These are phyloP conservation scores for Odontomyia ornata DNA, from an alignment of 2,888 invertebrate genomes.

Conservation along the genomic window DNA sequence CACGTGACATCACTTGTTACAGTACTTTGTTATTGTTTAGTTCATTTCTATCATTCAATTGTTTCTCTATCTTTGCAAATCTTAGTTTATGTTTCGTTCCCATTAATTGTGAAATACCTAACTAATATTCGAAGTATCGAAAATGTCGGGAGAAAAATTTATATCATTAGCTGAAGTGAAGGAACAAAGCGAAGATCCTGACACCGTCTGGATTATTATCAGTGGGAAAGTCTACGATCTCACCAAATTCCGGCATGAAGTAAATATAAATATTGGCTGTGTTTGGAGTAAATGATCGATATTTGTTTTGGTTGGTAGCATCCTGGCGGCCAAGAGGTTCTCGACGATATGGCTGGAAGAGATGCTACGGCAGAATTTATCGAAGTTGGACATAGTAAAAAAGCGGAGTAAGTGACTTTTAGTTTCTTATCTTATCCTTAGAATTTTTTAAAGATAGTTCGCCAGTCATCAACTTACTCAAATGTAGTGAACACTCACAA, in stretches of 20 bases:
- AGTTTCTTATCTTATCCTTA: too few relatives aligned
- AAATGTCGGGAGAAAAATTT: conserved; percentile 59
- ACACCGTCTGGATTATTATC: conserved; percentile 74
- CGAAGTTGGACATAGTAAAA: conserved; percentile 97
- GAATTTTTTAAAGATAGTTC: not conserved
- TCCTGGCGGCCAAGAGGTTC: conserved; percentile 93
- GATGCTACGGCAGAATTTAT: conserved; percentile 94
- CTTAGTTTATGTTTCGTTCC: not conserved
- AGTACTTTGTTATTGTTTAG: not conserved
- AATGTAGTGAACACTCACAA: not conserved
- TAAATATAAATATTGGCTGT: conserved; percentile 52
- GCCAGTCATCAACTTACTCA: not conserved
- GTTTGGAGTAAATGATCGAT: conserved; percentile 50
- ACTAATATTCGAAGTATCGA: not conserved
- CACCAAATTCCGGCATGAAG: conserved; percentile 77
- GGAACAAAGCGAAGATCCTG: conserved; percentile 69
- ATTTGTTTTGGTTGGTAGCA: conserved; percentile 69
- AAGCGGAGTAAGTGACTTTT: conserved; percentile 80
- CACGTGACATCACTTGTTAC: not conserved
- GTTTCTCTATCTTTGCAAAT: not conserved
- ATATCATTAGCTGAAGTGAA: conserved; percentile 73
- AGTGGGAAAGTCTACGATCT: conserved; percentile 83
- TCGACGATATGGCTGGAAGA: conserved; percentile 85
- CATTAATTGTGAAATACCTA: too few relatives aligned
- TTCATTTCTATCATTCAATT: not conserved